Conservation (phyloP, 2,797 vertebrate genomes). For the Molossus alvarezi region DNA sequence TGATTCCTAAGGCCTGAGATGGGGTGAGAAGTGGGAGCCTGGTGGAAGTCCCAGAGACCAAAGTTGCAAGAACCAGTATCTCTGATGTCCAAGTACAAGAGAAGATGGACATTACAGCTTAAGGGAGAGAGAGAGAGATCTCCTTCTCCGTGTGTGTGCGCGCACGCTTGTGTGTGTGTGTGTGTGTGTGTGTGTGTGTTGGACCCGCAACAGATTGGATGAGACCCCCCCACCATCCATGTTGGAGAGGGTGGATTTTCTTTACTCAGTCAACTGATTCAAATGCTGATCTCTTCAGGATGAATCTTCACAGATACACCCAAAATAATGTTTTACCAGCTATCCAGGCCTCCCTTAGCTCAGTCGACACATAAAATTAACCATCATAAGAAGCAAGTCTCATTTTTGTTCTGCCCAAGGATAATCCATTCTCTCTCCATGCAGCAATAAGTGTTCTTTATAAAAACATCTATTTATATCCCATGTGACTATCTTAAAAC, state of each 20-base stretch:
- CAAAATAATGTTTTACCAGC: background rate
- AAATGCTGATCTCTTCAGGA: background rate
- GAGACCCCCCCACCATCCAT: background rate
- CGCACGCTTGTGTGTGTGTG: background rate
- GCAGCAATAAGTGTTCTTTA: background rate
- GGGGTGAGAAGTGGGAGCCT: background rate
- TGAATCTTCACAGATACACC: background rate
- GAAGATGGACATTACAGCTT: background rate
- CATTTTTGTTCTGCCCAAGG: background rate
- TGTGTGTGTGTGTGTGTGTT: background rate
- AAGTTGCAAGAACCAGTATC: background rate
- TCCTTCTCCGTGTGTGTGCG: background rate
- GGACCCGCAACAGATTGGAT: background rate
- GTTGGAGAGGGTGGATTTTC: background rate
- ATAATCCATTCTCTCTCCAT: background rate
- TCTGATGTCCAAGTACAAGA: background rate
- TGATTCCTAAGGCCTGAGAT: background rate
- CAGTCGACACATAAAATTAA: background rate
- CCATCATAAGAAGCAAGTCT: conserved; percentile 15
- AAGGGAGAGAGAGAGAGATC: background rate
- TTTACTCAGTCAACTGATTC: background rate
- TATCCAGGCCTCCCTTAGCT: background rate
- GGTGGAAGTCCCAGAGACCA: background rate
- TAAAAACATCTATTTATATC: background rate
- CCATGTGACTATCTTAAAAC: background rate